phyloP scores from a whole-genome alignment of 1,140 invertebrate genomes.

The Asobara japonica region DNA sequence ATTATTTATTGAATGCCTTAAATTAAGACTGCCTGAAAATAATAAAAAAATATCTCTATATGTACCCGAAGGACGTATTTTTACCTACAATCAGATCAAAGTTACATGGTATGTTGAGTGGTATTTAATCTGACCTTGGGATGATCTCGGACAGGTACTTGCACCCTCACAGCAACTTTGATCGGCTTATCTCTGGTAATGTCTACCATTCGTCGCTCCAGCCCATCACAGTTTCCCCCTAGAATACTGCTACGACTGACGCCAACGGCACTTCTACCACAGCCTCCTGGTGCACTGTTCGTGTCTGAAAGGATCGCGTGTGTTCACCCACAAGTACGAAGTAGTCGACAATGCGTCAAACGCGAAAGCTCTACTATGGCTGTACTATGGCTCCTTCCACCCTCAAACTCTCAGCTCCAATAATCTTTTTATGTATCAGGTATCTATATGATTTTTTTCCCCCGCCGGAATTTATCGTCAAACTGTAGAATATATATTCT shows the following conservation, averaged over 20 bases:
- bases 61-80: too few relatives aligned
- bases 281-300: constrained; percentile 42
- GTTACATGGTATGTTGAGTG: constrained; percentile 20
- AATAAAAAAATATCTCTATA: too few relatives aligned
- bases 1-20: too few relatives aligned
- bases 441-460: not conserved
- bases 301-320: constrained; percentile 47
- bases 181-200: constrained; percentile 85
- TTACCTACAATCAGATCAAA: too few relatives aligned
- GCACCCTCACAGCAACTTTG: constrained; percentile 81
- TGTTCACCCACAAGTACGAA: constrained; percentile 2
- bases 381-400: not conserved
- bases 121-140: constrained; percentile 74
- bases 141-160: constrained; percentile 83
- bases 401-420: not conserved
- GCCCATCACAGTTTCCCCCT: constrained; percentile 47
- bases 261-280: constrained; percentile 40
- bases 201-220: constrained; percentile 76
- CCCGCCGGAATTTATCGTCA: not conserved
- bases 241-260: constrained; percentile 30
- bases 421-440: constrained; percentile 10
- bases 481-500: not conserved
- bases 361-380: constrained; percentile 11
- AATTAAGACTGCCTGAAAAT: too few relatives aligned
- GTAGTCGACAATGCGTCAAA: constrained; percentile 24